Base-by-base conservation (phyloP, 2,888 invertebrate genomes). In the Crematogaster levior region DNA sequence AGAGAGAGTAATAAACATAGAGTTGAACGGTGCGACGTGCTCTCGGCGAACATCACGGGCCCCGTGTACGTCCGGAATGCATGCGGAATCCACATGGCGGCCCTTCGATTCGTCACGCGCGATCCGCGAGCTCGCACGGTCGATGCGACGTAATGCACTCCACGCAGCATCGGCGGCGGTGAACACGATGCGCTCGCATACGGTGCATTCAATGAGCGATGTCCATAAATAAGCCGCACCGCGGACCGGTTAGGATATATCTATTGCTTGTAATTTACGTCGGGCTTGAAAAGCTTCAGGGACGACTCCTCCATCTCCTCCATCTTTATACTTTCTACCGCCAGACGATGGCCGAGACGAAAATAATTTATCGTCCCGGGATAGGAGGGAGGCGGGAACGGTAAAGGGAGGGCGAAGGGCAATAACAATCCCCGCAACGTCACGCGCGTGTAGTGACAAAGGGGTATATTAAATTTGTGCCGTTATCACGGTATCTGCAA, bases 231-330 rank as follows among this genome's bases (percentile, higher is more conserved):
- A 91, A 88, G 85, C 83, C 81, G 82, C 85, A 85, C 85, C 77
- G 84, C 83, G 86, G 91, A 91, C 90, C 91, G 91, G 90, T 91
- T 90, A 89, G 89, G 86, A 91, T 89, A 88, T 84, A 84, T 84
- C 88, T 88, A 88, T 91, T 86, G 91, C 88, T 90, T 87, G 88
- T 90, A 91, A 91, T 91, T 91, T 90, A 91, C 90, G 90, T 92
- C 88, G 85, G 86, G 65, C 83, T 65, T 85, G 89, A 86, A 89
- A 88, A 89, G 85, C 86, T 86, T 65, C 83, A 82, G 83, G 82
- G 82, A 84, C 89, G 79, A 56, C 46, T 82, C 85, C 48, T 51
- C 34, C 53, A 43, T 61, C 53, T 34, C 53, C 66, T 46, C n/a
- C 48, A 12, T 7, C 75, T 27, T 84, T 85, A 85, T 80, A 84